A percentile compares a stretch with the other conserved stretches of the same genome.
phyloP scores from a whole-genome alignment of 2,113 vertebrate genomes.

The Ameiurus melas region DNA sequence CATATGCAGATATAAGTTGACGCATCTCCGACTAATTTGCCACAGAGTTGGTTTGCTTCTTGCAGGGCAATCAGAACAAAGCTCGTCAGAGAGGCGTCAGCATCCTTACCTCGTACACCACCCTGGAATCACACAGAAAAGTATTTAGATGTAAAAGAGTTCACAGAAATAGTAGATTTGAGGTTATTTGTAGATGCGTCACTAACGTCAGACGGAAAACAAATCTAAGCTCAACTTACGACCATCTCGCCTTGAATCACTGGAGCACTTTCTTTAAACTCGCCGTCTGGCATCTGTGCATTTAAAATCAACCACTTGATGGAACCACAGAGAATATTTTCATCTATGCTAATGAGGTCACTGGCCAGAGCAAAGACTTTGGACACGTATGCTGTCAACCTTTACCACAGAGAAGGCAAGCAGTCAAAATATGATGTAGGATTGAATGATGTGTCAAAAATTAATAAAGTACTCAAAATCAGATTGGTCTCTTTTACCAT shows the following conservation, averaged over 20 bases:
- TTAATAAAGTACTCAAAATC: neutral
- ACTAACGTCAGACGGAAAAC: neutral
- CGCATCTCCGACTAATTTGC: slow-evolving; percentile 73
- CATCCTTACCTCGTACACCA: slow-evolving; percentile 60
- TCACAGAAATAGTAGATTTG: neutral
- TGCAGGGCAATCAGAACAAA: slow-evolving; percentile 81
- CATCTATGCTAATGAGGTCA: slow-evolving; percentile 65
- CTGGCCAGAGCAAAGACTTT: slow-evolving; percentile 84
- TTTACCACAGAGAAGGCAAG: slow-evolving; percentile 50
- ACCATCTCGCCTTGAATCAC: slow-evolving; percentile 71
- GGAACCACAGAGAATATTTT: slow-evolving; percentile 74
- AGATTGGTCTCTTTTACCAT: slow-evolving; percentile 48
- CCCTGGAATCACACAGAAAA: slow-evolving; percentile 68
- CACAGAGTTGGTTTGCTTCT: slow-evolving; percentile 73
- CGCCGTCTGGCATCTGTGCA: slow-evolving; percentile 76
- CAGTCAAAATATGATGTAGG: neutral
- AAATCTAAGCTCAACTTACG: slow-evolving; percentile 63
- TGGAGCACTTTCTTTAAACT: slow-evolving; percentile 74
- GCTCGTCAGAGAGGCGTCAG: slow-evolving; percentile 82
- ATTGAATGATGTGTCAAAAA: neutral
- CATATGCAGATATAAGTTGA: neutral
- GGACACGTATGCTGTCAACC: slow-evolving; percentile 87
- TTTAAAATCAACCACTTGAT: slow-evolving; percentile 82
- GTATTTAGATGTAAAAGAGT: neutral
- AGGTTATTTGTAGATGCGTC: neutral